Evolutionary conservation across 2,888 invertebrate genomes (phyloP).

Genomic region (Trachelus stipa): DNA sequence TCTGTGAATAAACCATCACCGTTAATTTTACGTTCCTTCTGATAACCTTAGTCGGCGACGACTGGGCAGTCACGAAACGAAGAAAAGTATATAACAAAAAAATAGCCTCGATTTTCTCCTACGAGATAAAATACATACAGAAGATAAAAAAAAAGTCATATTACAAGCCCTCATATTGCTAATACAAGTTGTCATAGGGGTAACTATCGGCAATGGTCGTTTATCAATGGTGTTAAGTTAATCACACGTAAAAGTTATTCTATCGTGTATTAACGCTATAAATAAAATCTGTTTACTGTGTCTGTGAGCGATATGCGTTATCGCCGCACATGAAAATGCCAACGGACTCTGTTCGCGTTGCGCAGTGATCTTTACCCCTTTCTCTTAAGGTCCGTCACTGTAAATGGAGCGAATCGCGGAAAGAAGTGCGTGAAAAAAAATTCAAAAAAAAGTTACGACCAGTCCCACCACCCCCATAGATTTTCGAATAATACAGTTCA

Average conservation of each 20-base stretch:
- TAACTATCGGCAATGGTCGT: neutral
- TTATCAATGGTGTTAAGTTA: conserved; percentile 34
- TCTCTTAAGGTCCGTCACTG: neutral
- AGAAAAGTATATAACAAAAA: neutral
- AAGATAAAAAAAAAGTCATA: neutral
- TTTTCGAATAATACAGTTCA: too few relatives aligned
- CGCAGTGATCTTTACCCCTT: neutral
- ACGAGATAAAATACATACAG: neutral
- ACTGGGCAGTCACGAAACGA: neutral
- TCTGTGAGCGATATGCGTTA: conserved; percentile 21
- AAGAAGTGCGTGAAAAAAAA: too few relatives aligned
- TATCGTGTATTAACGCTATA: conserved; percentile 31
- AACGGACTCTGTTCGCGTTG: conserved; percentile 33
- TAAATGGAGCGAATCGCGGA: neutral
- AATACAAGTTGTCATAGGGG: neutral
- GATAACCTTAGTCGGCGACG: neutral
- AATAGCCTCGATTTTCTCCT: neutral
- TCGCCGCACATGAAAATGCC: conserved; percentile 31
- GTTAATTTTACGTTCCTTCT: neutral
- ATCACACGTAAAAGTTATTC: conserved; percentile 36
- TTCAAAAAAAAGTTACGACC: too few relatives aligned
- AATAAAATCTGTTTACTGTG: neutral
- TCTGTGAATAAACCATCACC: too few relatives aligned
- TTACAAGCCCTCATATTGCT: neutral
- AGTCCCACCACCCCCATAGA: too few relatives aligned